Percentiles rank a stretch among this genome's conserved stretches.
These are phyloP conservation scores for Enteromius anoplus DNA, from an alignment of 2,797 vertebrate genomes.

Conservation along the genomic window DNA sequence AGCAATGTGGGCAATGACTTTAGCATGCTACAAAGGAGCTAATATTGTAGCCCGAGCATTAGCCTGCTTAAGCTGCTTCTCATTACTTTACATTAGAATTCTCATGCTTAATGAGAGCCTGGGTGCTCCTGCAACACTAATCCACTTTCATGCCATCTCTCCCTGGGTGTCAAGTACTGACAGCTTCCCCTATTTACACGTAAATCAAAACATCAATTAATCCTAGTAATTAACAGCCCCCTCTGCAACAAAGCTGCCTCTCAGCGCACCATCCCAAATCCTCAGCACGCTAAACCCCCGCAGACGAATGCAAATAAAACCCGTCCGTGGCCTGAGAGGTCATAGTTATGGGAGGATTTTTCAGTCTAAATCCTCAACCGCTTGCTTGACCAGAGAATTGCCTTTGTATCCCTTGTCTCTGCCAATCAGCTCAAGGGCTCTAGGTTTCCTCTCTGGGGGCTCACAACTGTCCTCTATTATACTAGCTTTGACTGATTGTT, in stretches of 20 bases:
- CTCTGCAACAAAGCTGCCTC: slow-evolving; percentile 45
- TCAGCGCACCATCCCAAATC: slow-evolving; percentile 18
- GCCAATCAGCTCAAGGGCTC: slow-evolving; percentile 27
- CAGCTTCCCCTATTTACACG: slow-evolving; percentile 68
- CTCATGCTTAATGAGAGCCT: slow-evolving; percentile 68
- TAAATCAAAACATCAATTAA: slow-evolving; percentile 76
- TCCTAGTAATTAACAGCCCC: slow-evolving; percentile 72
- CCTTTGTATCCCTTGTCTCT: slow-evolving; percentile 25
- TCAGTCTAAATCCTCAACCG: neutral
- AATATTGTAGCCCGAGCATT: slow-evolving; percentile 37
- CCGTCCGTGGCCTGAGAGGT: neutral
- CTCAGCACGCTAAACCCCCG: slow-evolving; percentile 12
- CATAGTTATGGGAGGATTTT: neutral
- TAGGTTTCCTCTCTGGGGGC: slow-evolving; percentile 38
- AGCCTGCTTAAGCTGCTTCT: slow-evolving; percentile 55
- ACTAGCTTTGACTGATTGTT: slow-evolving; percentile 26
- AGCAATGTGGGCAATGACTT: slow-evolving; percentile 44
- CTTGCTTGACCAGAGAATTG: slow-evolving; percentile 10
- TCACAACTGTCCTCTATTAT: slow-evolving; percentile 36
- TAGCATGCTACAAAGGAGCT: slow-evolving; percentile 36
- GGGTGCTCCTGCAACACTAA: slow-evolving; percentile 73
- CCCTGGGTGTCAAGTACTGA: slow-evolving; percentile 67
- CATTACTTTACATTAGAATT: slow-evolving; percentile 68
- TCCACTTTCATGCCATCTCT: slow-evolving; percentile 74
- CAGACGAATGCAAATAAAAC: slow-evolving; percentile 12